phyloP scores from a whole-genome alignment of 2,888 invertebrate genomes.

The Quadroppia sp. region DNA sequence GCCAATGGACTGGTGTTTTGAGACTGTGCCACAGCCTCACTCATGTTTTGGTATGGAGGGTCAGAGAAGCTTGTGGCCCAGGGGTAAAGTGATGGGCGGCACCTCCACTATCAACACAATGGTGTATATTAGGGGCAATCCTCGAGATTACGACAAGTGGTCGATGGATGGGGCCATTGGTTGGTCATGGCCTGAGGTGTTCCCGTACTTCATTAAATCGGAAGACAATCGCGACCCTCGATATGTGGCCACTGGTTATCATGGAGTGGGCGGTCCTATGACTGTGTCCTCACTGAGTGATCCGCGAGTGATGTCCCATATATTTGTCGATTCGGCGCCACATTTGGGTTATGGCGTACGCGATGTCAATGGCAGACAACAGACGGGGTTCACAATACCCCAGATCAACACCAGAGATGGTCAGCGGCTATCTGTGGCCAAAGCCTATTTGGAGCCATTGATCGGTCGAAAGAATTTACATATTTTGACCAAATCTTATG shows the following conservation, averaged over 20 bases:
- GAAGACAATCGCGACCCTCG: conserved; percentile 52
- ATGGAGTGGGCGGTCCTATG: conserved; percentile 48
- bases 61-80: conserved; percentile 62
- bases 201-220: conserved; percentile 68
- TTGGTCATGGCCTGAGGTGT: conserved; percentile 77
- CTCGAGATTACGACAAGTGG: conserved; percentile 81
- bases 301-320: conserved; percentile 45
- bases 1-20: conserved; percentile 80
- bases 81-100: conserved; percentile 84
- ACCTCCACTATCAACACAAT: conserved; percentile 82
- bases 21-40: conserved; percentile 70
- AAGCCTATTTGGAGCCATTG: conserved; percentile 77
- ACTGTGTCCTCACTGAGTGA: conserved; percentile 46
- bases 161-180: conserved; percentile 76
- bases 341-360: conserved; percentile 47
- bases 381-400: conserved; percentile 72
- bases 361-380: conserved; percentile 47
- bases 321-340: conserved; percentile 46
- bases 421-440: conserved; percentile 78
- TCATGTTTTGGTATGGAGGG: conserved; percentile 47
- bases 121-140: conserved; percentile 81
- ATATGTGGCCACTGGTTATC: conserved; percentile 46
- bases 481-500: conserved; percentile 75
- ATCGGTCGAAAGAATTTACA: conserved; percentile 75
- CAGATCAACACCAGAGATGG: conserved; percentile 82